Conservation (phyloP, 2,113 vertebrate species). For the Zosterops japonicus region DNA sequence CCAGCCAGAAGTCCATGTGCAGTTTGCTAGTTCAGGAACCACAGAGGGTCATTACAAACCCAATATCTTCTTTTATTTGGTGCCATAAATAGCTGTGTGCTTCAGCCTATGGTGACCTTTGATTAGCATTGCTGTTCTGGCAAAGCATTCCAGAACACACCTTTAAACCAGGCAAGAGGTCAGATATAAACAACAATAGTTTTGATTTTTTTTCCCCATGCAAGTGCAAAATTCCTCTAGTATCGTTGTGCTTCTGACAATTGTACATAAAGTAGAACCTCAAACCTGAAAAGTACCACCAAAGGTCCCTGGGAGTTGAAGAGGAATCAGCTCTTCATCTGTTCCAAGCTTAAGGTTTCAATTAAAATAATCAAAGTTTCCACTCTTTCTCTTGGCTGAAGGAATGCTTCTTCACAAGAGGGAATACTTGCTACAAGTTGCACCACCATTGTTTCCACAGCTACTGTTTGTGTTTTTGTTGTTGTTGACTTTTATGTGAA, state of each 20-base stretch:
- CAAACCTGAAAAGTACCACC: background rate
- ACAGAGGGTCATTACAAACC: background rate
- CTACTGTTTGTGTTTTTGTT: background rate
- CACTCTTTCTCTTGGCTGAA: background rate
- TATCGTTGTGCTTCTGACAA: background rate
- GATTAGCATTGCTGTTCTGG: background rate
- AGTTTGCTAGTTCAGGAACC: background rate
- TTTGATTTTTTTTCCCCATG: background rate
- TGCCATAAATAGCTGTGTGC: conserved; percentile 44
- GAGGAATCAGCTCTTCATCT: background rate
- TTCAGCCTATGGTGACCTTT: conserved; percentile 15
- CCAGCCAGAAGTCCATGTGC: background rate
- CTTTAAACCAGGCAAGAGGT: background rate
- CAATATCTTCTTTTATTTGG: conserved; percentile 17
- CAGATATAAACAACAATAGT: background rate
- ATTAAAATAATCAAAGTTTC: background rate
- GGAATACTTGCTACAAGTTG: background rate
- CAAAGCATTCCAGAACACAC: background rate
- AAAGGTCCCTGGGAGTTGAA: background rate
- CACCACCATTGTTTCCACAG: background rate
- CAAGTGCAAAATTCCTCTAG: background rate
- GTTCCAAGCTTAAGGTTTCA: background rate
- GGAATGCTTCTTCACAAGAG: background rate
- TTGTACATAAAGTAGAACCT: background rate
- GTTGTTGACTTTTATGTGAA: background rate